Evolutionary conservation across 2,888 invertebrate genomes (phyloP).

Genomic region (Xylocampa areola): DNA sequence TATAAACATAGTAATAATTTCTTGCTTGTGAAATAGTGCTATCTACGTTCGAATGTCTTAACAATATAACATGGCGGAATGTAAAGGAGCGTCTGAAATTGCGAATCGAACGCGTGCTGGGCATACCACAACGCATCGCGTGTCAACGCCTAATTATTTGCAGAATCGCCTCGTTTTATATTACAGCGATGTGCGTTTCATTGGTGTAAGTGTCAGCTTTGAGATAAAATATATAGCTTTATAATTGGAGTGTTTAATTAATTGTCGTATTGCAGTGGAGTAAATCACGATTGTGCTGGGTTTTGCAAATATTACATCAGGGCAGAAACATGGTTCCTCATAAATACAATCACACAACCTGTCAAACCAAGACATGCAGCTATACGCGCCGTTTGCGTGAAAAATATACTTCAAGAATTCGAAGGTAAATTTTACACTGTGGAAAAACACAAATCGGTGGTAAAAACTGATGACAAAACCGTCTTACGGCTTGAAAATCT

Average conservation of each 20-base stretch:
- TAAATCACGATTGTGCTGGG: conserved; percentile 32
- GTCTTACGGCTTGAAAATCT: conserved; percentile 4
- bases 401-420: conserved; percentile 24
- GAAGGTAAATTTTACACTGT: conserved; percentile 10
- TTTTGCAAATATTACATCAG: conserved; percentile 28
- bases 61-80: conserved; percentile 33
- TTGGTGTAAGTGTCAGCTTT: conserved; percentile 46
- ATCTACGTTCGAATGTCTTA: conserved; percentile 27
- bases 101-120: conserved; percentile 38
- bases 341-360: neutral
- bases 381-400: too few relatives aligned
- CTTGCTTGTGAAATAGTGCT: conserved; percentile 18
- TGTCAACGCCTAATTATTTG: conserved; percentile 46
- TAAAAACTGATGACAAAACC: conserved; percentile 26
- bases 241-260: conserved; percentile 41
- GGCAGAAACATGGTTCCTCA: conserved; percentile 21
- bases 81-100: conserved; percentile 41
- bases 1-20: conserved; percentile 1
- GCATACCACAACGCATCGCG: conserved; percentile 50
- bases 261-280: conserved; percentile 5
- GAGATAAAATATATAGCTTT: conserved; percentile 43
- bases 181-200: conserved; percentile 33
- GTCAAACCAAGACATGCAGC: conserved; percentile 6
- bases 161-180: conserved; percentile 38
- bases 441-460: neutral